A percentile compares a stretch with the other conserved stretches of the same genome.
Evolutionary conservation across 92 coral and sea anemone genomes (phyloP).

Genomic region (Zoanthus sansibaricus): DNA sequence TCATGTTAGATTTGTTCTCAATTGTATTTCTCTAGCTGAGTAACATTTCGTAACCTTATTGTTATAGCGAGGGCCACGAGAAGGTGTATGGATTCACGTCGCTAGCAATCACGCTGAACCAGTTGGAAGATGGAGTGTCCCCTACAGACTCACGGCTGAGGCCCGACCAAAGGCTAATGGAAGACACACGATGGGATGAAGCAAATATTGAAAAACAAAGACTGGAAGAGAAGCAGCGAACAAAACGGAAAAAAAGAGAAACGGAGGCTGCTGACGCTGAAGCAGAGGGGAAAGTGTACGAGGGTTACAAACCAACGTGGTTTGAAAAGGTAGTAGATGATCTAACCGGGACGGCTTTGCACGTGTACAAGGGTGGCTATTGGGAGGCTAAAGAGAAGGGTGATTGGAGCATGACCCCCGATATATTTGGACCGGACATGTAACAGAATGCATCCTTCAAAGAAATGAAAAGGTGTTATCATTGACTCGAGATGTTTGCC

Average conservation of each 20-base stretch:
- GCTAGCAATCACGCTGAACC: slow-evolving; percentile 88
- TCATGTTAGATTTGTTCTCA: not conserved
- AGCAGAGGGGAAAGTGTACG: slow-evolving; percentile 86
- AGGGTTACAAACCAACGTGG: slow-evolving; percentile 94
- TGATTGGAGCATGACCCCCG: slow-evolving; percentile 92
- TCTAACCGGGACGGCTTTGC: slow-evolving; percentile 72
- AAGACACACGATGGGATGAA: slow-evolving; percentile 92
- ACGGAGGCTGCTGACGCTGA: slow-evolving; percentile 86
- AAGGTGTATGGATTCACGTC: slow-evolving; percentile 89
- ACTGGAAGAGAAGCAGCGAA: slow-evolving; percentile 95
- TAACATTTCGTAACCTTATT: not conserved
- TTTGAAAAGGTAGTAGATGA: slow-evolving; percentile 94
- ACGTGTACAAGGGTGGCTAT: slow-evolving; percentile 98
- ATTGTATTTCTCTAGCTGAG: not conserved
- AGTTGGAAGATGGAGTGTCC: slow-evolving; percentile 80
- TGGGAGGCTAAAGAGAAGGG: slow-evolving; percentile 98
- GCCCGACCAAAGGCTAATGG: slow-evolving; percentile 98
- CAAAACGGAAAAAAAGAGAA: slow-evolving; percentile 87
- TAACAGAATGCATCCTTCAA: not conserved
- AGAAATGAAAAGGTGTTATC: not conserved
- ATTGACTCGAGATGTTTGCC: not conserved
- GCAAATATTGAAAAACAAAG: slow-evolving; percentile 92
- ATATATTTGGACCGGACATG: slow-evolving; percentile 72
- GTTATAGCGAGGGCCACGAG: slow-evolving; percentile 76
- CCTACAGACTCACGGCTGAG: slow-evolving; percentile 93